phyloP scores from a whole-genome alignment of 1,140 invertebrate genomes.

The Conopomorpha cramerella region DNA sequence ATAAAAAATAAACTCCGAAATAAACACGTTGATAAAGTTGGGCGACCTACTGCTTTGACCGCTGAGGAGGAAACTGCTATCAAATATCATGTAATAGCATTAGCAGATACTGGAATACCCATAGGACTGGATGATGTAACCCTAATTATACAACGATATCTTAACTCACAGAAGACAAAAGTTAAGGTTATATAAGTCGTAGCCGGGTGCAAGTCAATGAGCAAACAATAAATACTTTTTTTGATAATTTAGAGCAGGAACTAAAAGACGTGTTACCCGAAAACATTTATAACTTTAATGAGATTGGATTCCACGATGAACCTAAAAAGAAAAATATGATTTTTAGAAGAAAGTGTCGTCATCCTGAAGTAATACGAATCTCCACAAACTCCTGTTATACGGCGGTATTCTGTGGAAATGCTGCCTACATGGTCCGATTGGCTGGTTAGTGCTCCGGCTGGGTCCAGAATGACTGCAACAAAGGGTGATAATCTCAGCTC shows the following conservation, averaged over 20 bases:
- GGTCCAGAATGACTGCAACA: too few species aligned
- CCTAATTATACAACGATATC: constrained; percentile 3
- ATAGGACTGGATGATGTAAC: neutral
- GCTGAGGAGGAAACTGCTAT: neutral
- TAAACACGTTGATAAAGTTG: constrained; percentile 3
- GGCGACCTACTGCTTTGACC: neutral
- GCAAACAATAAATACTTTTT: constrained; percentile 6
- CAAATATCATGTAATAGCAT: neutral
- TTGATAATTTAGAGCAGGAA: constrained; percentile 8
- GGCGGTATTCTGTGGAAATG: too few species aligned
- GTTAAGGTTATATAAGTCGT: constrained; percentile 7
- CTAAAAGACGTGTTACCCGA: constrained; percentile 5
- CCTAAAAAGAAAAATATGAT: constrained; percentile 10
- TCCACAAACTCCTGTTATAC: too few species aligned
- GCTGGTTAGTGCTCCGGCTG: too few species aligned
- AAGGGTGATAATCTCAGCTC: constrained; percentile 7
- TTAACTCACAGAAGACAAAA: constrained; percentile 5
- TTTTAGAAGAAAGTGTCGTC: too few species aligned
- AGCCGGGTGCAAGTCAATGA: constrained; percentile 9
- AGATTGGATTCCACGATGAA: constrained; percentile 11
- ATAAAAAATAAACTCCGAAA: constrained; percentile 7
- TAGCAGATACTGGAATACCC: neutral
- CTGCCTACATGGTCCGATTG: too few species aligned
- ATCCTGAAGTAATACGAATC: too few species aligned
- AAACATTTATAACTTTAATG: constrained; percentile 12